Base-by-base conservation (phyloP, 2,888 invertebrate species). In the Idaea biselata region DNA sequence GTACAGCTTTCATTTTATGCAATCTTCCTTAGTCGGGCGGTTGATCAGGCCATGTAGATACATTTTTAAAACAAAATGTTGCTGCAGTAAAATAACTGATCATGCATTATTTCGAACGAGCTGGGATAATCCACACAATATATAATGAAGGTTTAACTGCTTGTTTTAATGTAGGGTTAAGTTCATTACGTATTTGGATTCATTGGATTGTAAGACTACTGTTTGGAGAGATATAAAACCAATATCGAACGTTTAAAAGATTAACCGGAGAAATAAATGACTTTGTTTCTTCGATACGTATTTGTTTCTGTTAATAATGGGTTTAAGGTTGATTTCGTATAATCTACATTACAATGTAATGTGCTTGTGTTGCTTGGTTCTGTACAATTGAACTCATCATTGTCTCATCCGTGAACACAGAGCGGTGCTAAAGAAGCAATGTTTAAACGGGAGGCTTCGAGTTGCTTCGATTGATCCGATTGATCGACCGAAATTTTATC, bases 81-180 rank as follows among this genome's bases (percentile, higher is more conserved):
- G 79, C 81, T 79, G 80, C 83, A 84, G 80, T 87, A 44, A 14
- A 86, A 88, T 84, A 87, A 82, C 83, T 78, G 81, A 78, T 82
- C 78, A 77, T 80, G 78, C 80, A 79, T 80, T 75, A 76, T 73
- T 78, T 76, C 71, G 78, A 73, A 70, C 62, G 59, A 33, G 59
- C 57, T 33, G 8, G 68, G 64, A 70, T 73, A 69, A 76, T 75
- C 76, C 64, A 58, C 61, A 31, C 57, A 64, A 71, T 64, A 53
- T 59, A 58, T 44, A 33, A 58, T 58, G 32, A 58, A 32, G 44
- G 53, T 59, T 32, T 58, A 59, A 18, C 17, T 53, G 17, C 33
- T 18, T 58, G 58, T 18, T 55, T 55, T 31, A 60, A 68, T 67
- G 44, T 44, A 44, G 44, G 44, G 44, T 44, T 44, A 44, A 44